phyloP scores from a whole-genome alignment of 2,888 invertebrate species.

The Scrobipalpa atriplicella region DNA sequence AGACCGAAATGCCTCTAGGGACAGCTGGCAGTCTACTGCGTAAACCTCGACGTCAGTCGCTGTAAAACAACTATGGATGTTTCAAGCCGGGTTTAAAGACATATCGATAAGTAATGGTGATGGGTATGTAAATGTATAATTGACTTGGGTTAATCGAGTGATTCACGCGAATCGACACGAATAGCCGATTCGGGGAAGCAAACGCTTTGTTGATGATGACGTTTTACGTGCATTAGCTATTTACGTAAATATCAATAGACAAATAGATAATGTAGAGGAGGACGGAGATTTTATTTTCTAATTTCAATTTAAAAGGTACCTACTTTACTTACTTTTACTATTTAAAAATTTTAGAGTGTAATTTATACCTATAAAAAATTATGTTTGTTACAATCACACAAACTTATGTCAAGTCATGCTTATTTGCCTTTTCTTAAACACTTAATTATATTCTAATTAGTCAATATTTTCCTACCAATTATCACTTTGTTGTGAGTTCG shows the following conservation, averaged over 20 bases:
- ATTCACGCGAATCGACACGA: constrained; percentile 27
- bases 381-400: background rate
- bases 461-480: background rate
- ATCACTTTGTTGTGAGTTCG: background rate
- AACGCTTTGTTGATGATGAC: background rate
- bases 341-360: no score
- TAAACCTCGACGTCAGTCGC: background rate
- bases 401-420: background rate
- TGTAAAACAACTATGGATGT: background rate
- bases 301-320: no score
- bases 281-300: no score
- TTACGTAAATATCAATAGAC: no score
- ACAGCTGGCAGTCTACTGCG: background rate
- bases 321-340: no score
- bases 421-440: background rate
- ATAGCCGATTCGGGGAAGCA: background rate
- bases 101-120: background rate
- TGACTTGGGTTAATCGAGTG: constrained; percentile 5
- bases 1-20: background rate
- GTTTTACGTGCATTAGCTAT: background rate
- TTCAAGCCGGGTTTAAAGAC: background rate
- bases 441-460: background rate
- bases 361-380: background rate
- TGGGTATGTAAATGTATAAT: constrained; percentile 29
- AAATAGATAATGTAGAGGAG: no score